Percentiles rank a stretch among this genome's conserved stretches.
Evolutionary conservation across 30 jellyfish, hydroid and myxozoan genomes (phyloP).

Genomic region (Clytia hemisphaerica): DNA sequence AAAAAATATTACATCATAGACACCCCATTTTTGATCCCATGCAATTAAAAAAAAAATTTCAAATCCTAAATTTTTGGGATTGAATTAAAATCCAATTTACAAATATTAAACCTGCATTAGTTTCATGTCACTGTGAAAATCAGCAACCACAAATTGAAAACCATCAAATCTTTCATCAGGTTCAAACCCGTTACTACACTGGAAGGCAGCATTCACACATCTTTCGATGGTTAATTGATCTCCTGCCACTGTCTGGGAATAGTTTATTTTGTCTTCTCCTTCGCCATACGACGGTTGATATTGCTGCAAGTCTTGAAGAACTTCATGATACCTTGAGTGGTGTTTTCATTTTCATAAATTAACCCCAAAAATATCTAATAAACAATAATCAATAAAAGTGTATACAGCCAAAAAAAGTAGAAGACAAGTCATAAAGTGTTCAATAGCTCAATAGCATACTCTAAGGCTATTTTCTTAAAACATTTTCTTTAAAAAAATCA

Average conservation of each 20-base stretch:
- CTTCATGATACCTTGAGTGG: slow-evolving; percentile 34
- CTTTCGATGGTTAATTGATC: slow-evolving; percentile 40
- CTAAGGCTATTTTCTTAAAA: too few species aligned
- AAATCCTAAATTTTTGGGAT: too few species aligned
- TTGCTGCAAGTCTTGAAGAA: slow-evolving; percentile 34
- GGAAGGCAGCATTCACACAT: slow-evolving; percentile 13
- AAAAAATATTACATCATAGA: too few species aligned
- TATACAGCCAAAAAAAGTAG: too few species aligned
- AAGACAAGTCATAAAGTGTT: too few species aligned
- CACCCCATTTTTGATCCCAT: too few species aligned
- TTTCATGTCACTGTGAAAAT: slow-evolving; percentile 30
- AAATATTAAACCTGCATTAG: slow-evolving; percentile 20
- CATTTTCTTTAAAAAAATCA: too few species aligned
- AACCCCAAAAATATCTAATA: slow-evolving; percentile 16
- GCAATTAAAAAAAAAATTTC: too few species aligned
- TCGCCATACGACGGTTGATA: slow-evolving; percentile 37
- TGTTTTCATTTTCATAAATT: slow-evolving; percentile 26
- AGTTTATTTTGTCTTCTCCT: slow-evolving; percentile 16
- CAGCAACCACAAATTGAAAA: slow-evolving; percentile 33
- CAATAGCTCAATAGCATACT: too few species aligned
- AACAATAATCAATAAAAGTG: background rate
- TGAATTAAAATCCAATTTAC: too few species aligned
- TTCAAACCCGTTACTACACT: slow-evolving; percentile 26
- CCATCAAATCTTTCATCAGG: slow-evolving; percentile 35
- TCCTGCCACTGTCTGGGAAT: slow-evolving; percentile 24